Base-by-base conservation (phyloP, 1,140 invertebrate genomes). In the Sitophilus oryzae region DNA sequence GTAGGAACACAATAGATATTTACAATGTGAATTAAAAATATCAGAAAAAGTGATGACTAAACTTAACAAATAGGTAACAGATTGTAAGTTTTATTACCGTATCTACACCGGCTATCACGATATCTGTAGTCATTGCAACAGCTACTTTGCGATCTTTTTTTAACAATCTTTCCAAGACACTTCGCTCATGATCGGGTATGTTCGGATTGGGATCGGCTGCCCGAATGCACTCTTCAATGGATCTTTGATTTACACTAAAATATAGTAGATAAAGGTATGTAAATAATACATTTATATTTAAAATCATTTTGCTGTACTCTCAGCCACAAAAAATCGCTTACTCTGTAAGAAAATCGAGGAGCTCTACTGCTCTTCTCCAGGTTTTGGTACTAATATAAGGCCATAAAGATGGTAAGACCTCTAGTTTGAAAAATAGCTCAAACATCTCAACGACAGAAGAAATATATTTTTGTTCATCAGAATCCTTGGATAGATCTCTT, bases 21-120 rank as follows among this genome's bases (percentile, higher is more conserved):
- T n/a, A n/a, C n/a, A n/a, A n/a, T n/a, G n/a, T n/a, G n/a, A n/a
- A n/a, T n/a, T n/a, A n/a, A n/a, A n/a, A n/a, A n/a, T n/a, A n/a
- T n/a, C n/a, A n/a, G n/a, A 61, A 37, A 2, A 37, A 46, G 16
- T 30, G 42, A 14, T 34, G 15, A 25, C 11, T 30, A 6, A 30
- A 30, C 11, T 30, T 30, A 30, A 30, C 5, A 6, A 11, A 6
- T 30, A 6, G 25, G 5, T 30, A 30, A 30, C 11, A 30, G 11
- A 30, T 30, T 30, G 11, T 30, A 30, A 18, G 8, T 21, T 46
- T 15, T 15, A 11, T 6, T 30, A 86, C 83, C 58, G 85, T 89
- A 71, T 89, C 86, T 20, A 88, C 78, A 37, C 86, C 86, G n/a
- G 84, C 86, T 48, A 85, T 75, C 18, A 91, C 53, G 77, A 86